A percentile compares a stretch with the other conserved stretches of the same genome.
Evolutionary conservation across 2,113 vertebrate species (phyloP).

Genomic region (Mus musculus): DNA sequence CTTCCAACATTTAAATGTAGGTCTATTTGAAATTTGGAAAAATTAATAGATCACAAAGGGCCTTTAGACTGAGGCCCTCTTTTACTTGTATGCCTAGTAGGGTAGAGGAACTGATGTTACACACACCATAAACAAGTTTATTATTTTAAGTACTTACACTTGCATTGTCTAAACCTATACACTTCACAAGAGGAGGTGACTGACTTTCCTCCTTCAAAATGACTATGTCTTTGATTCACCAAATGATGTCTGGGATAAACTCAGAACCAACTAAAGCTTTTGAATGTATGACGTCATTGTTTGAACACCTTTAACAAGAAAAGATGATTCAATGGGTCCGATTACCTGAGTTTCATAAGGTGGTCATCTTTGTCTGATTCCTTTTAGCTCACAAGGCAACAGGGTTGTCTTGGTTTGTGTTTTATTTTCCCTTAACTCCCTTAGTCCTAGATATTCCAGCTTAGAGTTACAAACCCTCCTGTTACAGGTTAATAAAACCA

Average conservation of each 20-base stretch:
- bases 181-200: neutral
- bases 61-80: neutral
- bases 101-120: neutral
- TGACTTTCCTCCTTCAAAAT: neutral
- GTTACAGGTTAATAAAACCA: constrained; percentile 77
- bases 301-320: neutral
- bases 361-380: constrained; percentile 9
- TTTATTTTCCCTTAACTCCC: constrained; percentile 57
- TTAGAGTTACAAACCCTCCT: constrained; percentile 60
- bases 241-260: neutral
- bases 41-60: neutral
- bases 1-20: neutral
- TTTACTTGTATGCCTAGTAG: neutral
- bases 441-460: constrained; percentile 60
- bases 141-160: neutral
- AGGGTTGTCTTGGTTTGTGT: constrained; percentile 61
- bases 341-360: constrained; percentile 73
- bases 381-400: constrained; percentile 32
- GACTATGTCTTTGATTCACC: neutral
- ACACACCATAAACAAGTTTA: neutral
- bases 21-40: neutral
- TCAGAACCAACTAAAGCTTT: neutral
- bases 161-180: neutral
- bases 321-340: constrained; percentile 52
- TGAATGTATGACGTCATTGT: neutral